Evolutionary conservation across 1,140 invertebrate species (phyloP).

Genomic region (Cherax quadricarinatus): DNA sequence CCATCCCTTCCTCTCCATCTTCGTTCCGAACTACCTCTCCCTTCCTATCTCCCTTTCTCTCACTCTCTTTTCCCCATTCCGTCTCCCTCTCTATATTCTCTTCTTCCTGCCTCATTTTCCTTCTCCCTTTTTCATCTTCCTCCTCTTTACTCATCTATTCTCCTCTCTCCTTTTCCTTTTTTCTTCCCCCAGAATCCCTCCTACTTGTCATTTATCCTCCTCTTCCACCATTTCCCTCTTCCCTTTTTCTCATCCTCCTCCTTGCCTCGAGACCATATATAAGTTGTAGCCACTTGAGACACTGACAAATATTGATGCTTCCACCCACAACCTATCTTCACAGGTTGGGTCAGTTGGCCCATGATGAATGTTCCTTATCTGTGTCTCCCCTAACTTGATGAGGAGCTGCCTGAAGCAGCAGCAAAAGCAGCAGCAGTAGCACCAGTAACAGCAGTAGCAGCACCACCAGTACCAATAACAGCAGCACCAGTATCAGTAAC

Average conservation of each 20-base stretch:
- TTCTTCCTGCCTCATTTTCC: neutral
- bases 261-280: neutral
- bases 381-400: conserved; percentile 1
- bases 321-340: neutral
- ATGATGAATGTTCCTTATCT: conserved; percentile 35
- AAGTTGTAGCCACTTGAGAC: neutral
- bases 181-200: neutral
- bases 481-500: too few species aligned
- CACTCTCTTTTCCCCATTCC: neutral
- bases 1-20: neutral
- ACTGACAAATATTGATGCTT: conserved; percentile 11
- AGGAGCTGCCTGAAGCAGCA: neutral
- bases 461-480: too few species aligned
- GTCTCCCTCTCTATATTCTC: neutral
- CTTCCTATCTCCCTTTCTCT: neutral
- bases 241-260: neutral
- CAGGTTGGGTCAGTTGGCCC: conserved; percentile 5
- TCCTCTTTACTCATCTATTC: neutral
- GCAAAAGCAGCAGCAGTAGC: neutral
- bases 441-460: too few species aligned
- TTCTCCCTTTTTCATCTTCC: neutral
- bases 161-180: neutral
- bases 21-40: neutral
- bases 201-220: neutral
- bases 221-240: neutral